Evolutionary conservation across 2,888 invertebrate species (phyloP).

Genomic region (Sclerodermus sp.): DNA sequence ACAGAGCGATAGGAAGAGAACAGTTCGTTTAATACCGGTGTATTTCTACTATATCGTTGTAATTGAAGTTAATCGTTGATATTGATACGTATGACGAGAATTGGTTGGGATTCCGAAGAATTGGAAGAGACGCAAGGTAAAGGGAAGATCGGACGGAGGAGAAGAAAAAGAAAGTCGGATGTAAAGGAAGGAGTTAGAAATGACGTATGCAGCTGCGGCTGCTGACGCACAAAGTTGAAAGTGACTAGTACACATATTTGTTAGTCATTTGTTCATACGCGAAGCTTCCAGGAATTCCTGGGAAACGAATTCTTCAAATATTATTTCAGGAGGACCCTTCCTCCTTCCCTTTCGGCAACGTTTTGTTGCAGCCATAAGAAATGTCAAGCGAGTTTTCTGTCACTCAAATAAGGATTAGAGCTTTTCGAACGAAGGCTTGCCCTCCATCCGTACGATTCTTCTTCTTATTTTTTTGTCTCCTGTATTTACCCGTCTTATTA

Average conservation of each 20-base stretch:
- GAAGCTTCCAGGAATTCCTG: conserved; percentile 7
- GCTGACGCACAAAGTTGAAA: conserved; percentile 16
- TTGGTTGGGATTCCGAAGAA: no score
- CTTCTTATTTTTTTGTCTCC: no score
- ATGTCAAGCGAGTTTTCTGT: conserved; percentile 7
- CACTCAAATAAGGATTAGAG: conserved; percentile 19
- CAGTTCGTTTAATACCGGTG: no score
- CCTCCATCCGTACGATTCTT: not conserved
- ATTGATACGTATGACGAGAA: no score
- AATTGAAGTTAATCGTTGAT: no score
- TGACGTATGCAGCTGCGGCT: conserved; percentile 20
- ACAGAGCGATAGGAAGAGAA: no score
- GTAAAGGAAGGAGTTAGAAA: conserved; percentile 17
- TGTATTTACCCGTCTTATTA: no score
- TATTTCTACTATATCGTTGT: no score
- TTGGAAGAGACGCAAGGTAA: no score
- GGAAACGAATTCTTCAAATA: conserved; percentile 35
- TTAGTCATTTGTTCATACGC: conserved; percentile 37
- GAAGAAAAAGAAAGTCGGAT: conserved; percentile 7
- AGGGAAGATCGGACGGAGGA: not conserved
- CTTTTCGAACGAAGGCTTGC: not conserved
- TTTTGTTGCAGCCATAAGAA: conserved; percentile 15
- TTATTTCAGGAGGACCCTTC: conserved; percentile 36
- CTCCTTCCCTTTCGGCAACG: conserved; percentile 1
- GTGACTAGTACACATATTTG: conserved; percentile 35